These are phyloP conservation scores for Cinclus cinclus DNA, from an alignment of 2,113 vertebrate genomes.

Conservation along the genomic window DNA sequence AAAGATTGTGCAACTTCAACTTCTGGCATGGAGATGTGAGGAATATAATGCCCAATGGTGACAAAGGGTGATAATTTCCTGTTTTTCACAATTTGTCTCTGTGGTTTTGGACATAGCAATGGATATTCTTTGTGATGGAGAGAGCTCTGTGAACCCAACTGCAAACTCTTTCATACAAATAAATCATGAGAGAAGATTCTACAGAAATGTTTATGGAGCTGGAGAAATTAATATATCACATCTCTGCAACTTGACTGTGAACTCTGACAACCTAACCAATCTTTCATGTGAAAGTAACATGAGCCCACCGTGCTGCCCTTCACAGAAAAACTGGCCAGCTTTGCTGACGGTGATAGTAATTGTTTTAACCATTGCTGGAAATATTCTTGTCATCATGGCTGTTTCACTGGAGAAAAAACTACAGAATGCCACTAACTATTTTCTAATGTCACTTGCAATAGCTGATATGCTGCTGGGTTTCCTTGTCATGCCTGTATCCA, in stretches of 20 bases:
- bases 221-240: slow-evolving; percentile 72
- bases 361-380: slow-evolving; percentile 89
- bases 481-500: slow-evolving; percentile 96
- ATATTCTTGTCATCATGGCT: slow-evolving; percentile 95
- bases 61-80: slow-evolving; percentile 30
- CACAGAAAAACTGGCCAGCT: slow-evolving; percentile 91
- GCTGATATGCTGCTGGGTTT: slow-evolving; percentile 95
- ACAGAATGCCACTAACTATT: slow-evolving; percentile 97
- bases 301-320: slow-evolving; percentile 61
- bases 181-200: slow-evolving; percentile 59
- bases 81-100: slow-evolving; percentile 35
- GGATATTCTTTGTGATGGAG: slow-evolving; percentile 75
- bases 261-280: slow-evolving; percentile 72
- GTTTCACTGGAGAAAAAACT: slow-evolving; percentile 96
- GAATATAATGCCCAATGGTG: slow-evolving; percentile 51
- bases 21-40: neutral
- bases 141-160: slow-evolving; percentile 67
- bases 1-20: neutral
- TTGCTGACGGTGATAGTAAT: slow-evolving; percentile 85
- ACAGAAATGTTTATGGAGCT: slow-evolving; percentile 46
- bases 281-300: slow-evolving; percentile 67
- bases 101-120: slow-evolving; percentile 62
- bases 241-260: slow-evolving; percentile 75
- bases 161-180: slow-evolving; percentile 69
- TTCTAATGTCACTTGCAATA: slow-evolving; percentile 96